A percentile compares a stretch with the other conserved stretches of the same genome.
These are phyloP conservation scores for Addax nasomaculatus DNA, from an alignment of 2,113 vertebrate genomes.

Conservation along the genomic window DNA sequence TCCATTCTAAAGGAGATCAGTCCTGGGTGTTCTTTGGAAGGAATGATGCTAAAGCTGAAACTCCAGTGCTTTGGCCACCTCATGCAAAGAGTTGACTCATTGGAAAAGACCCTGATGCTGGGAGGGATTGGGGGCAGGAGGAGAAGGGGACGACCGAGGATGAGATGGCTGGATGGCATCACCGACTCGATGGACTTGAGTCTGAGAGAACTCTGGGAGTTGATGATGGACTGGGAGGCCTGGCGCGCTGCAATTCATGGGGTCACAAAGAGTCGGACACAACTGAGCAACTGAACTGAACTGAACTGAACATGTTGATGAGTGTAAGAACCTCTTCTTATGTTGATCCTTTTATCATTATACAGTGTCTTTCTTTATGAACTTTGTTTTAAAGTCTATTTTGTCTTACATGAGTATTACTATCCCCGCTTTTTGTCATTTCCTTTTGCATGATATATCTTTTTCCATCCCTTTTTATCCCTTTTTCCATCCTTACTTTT, in stretches of 20 bases:
- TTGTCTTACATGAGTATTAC: not conserved
- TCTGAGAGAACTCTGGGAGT: fast-evolving
- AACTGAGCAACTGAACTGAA: too few relatives aligned
- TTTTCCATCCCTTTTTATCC: not conserved
- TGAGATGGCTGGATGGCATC: too few relatives aligned
- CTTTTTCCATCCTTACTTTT: not conserved
- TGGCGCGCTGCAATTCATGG: too few relatives aligned
- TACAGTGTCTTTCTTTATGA: not conserved
- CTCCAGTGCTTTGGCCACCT: too few relatives aligned
- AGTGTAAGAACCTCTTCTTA: not conserved
- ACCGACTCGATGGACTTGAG: fast-evolving
- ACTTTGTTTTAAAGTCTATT: not conserved
- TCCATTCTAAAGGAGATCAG: too few relatives aligned
- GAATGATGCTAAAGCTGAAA: too few relatives aligned
- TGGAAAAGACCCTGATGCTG: too few relatives aligned
- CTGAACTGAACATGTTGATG: not conserved
- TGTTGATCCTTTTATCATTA: not conserved
- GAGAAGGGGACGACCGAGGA: fast-evolving
- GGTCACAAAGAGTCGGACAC: fast-evolving
- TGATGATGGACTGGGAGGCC: too few relatives aligned
- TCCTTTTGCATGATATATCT: not conserved
- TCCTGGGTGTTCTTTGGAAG: too few relatives aligned
- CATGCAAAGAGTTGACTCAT: fast-evolving
- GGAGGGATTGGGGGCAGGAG: too few relatives aligned
- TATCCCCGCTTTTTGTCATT: not conserved